phyloP scores from a whole-genome alignment of 2,797 vertebrate genomes.

The Menidia menidia region DNA sequence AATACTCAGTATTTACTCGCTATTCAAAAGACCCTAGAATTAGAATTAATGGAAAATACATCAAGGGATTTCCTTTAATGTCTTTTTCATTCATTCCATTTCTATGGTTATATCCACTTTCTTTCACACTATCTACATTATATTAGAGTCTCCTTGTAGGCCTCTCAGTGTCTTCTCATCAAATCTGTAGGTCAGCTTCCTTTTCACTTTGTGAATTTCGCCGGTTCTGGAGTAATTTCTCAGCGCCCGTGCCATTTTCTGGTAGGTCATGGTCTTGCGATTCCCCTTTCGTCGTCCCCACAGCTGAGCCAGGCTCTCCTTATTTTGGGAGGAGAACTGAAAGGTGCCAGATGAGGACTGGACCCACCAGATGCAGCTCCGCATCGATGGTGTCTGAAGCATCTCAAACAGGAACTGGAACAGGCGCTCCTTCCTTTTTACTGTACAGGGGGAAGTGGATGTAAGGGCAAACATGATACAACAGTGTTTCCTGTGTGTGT shows the following conservation, averaged over 20 bases:
- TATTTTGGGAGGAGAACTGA: slow-evolving; percentile 89
- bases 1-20: slow-evolving; percentile 85
- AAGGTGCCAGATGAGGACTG: slow-evolving; percentile 83
- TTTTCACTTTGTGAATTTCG: slow-evolving; percentile 86
- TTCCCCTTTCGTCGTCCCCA: slow-evolving; percentile 87
- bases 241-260: slow-evolving; percentile 87
- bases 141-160: slow-evolving; percentile 65
- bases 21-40: slow-evolving; percentile 27
- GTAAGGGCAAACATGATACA: slow-evolving; percentile 21
- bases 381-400: slow-evolving; percentile 86
- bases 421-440: slow-evolving; percentile 85
- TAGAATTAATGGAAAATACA: slow-evolving; percentile 31
- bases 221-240: slow-evolving; percentile 86
- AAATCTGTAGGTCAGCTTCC: slow-evolving; percentile 86
- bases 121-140: slow-evolving; percentile 15
- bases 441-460: slow-evolving; percentile 58
- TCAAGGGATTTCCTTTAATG: neutral
- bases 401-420: slow-evolving; percentile 89
- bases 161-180: slow-evolving; percentile 80
- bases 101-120: slow-evolving; percentile 1
- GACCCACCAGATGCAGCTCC: slow-evolving; percentile 88
- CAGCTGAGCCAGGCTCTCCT: slow-evolving; percentile 84
- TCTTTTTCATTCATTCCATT: slow-evolving; percentile 23
- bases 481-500: slow-evolving; percentile 2
- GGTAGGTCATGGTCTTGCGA: slow-evolving; percentile 88